Base-by-base conservation (phyloP, 53 echinoderm and acorn worm species). In the Actinopyga echinites region DNA sequence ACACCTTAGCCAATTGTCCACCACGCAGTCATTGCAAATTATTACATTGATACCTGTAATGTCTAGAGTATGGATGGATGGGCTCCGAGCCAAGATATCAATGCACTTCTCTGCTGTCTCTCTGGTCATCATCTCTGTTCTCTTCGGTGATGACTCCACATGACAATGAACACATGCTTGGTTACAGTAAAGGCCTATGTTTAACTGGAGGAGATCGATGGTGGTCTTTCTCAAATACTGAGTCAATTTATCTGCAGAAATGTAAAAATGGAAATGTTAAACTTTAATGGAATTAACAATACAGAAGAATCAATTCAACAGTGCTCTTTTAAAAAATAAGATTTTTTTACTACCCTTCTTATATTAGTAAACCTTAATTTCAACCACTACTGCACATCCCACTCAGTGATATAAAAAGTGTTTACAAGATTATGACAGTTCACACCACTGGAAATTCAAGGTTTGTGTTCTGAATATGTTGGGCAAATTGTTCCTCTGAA, bases 151-250 rank as follows among this genome's bases (percentile, higher is more conserved):
- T 13, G 94, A 94, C 61, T 94, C 94, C n/a, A 94, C 94, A 61
- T 94, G 94, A 68, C 94, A 94, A 38, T 94, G 94, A 34, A 55
- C 84, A 54, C 94, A 94, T 26, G 94, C 94, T 78, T 94, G 94
- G 71, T 94, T 94, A 52, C 94, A 94, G 85, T 94, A 82, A 23
- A 94, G 92, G 34, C 94, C 94, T 19, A 94, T 92, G 87, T 94
- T 94, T 43, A 94, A 87, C 85, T 92, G 92, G 11, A 94, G 58
- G 11, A 94, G 37, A 57, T 85, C 89, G 22, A 91, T 92, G 0
- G 80, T 37, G 17, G 33, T 75, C 68, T 91, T 92, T 43, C 80
- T 82, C 28, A 94, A 82, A 23, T 82, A 83, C 49, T 86, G 77
- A 34, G 79, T 68, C 31, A 85, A 74, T 15, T 86, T 83, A 19